Percentiles rank a stretch among this genome's conserved stretches.
phyloP scores from a whole-genome alignment of 2,888 invertebrate genomes.

The Teleogryllus oceanicus region DNA sequence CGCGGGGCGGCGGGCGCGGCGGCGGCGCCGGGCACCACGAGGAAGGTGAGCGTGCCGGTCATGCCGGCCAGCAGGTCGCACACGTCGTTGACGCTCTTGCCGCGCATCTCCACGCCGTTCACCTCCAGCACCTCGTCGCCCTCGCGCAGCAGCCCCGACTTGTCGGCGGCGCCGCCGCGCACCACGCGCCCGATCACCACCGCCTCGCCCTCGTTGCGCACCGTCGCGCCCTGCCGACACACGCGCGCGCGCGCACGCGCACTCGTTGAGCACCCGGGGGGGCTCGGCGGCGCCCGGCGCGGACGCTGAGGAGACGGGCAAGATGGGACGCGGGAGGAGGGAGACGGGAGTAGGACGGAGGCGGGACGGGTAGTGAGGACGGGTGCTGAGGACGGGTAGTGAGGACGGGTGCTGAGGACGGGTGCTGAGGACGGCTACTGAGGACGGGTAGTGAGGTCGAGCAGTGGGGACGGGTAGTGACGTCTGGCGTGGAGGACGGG shows the following conservation, averaged over 20 bases:
- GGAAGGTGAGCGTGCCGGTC: constrained; percentile 86
- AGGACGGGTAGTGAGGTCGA: too few relatives aligned
- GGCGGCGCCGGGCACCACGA: constrained; percentile 69
- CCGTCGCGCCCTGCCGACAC: constrained; percentile 56
- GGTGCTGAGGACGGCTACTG: too few relatives aligned
- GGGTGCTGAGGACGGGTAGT: too few relatives aligned
- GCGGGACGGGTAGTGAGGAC: too few relatives aligned
- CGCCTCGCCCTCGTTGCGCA: constrained; percentile 88
- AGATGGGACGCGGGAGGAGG: too few relatives aligned
- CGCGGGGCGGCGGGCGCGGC: constrained; percentile 35
- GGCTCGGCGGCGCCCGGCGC: too few relatives aligned
- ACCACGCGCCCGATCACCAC: constrained; percentile 96
- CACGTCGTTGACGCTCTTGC: constrained; percentile 96
- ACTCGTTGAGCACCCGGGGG: too few relatives aligned
- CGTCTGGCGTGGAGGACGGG: too few relatives aligned
- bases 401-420: too few relatives aligned
- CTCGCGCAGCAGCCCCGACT: constrained; percentile 90
- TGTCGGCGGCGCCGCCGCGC: constrained; percentile 93
- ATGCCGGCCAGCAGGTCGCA: constrained; percentile 91
- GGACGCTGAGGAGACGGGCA: too few relatives aligned
- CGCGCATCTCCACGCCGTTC: constrained; percentile 92
- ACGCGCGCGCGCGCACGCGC: constrained; percentile 18
- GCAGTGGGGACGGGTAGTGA: too few relatives aligned
- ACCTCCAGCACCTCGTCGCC: constrained; percentile 96
- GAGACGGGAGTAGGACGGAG: too few relatives aligned